phyloP scores from a whole-genome alignment of 1,140 invertebrate genomes.

The Caenorhabditis inopinata region DNA sequence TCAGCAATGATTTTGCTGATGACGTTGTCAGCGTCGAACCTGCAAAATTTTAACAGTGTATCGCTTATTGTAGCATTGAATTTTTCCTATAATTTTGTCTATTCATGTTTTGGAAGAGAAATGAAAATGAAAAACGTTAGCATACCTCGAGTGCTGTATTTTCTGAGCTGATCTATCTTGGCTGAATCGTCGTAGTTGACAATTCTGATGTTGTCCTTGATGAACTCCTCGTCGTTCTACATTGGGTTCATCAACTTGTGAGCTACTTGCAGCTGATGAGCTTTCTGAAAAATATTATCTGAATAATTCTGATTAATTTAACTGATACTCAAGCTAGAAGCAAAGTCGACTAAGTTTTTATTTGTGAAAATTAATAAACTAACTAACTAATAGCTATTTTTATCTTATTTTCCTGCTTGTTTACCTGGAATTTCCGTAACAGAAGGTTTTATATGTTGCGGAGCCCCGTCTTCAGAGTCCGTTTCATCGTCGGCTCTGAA shows the following conservation, averaged over 20 bases:
- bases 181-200: neutral
- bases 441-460: neutral
- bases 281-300: neutral
- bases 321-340: neutral
- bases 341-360: neutral
- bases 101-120: neutral
- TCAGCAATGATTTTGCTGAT: constrained; percentile 21
- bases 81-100: too few relatives aligned
- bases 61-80: too few relatives aligned
- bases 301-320: neutral
- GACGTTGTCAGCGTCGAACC: constrained; percentile 38
- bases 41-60: neutral
- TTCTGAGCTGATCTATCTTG: neutral
- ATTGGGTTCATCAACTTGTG: neutral
- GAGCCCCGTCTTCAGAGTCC: neutral
- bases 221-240: neutral
- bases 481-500: constrained; percentile 1
- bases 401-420: too few relatives aligned
- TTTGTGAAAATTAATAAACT: too few relatives aligned
- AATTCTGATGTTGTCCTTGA: neutral
- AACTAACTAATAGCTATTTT: too few relatives aligned
- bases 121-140: neutral
- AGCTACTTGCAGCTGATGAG: neutral
- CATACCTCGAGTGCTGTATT: neutral
- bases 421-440: neutral